phyloP scores from a whole-genome alignment of 2,113 vertebrate genomes.

The Brevimyrus niger region DNA sequence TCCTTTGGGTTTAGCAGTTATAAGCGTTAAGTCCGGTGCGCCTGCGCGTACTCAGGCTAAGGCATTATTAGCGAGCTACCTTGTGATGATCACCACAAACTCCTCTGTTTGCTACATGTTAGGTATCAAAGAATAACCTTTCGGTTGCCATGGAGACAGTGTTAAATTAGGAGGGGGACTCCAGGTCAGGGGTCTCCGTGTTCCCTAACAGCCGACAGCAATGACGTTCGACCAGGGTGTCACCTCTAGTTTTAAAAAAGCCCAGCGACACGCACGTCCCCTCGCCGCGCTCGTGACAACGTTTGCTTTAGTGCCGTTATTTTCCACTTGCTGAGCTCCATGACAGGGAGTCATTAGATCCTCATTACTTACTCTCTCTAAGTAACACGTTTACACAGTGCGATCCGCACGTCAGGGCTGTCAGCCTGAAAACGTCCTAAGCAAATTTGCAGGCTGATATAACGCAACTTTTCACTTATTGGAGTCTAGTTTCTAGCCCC shows the following conservation, averaged over 20 bases:
- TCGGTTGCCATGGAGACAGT: not conserved
- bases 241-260: conserved; percentile 3
- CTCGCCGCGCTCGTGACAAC: not conserved
- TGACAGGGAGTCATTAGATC: conserved; percentile 9
- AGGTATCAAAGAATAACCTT: not conserved
- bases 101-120: not conserved
- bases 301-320: not conserved
- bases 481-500: not conserved
- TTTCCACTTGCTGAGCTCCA: conserved; percentile 11
- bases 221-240: not conserved
- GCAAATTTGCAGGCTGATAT: not conserved
- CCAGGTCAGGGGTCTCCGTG: not conserved
- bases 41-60: not conserved
- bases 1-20: not conserved
- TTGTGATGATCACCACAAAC: not conserved
- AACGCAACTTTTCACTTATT: not conserved
- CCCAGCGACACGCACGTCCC: not conserved
- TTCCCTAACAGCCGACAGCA: not conserved
- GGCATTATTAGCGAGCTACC: not conserved
- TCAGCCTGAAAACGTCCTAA: not conserved
- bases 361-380: conserved; percentile 4
- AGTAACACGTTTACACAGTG: conserved; percentile 5
- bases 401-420: not conserved
- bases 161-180: not conserved
- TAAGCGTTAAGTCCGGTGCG: not conserved